These are phyloP conservation scores for Cyrtonyx montezumae DNA, from an alignment of 2,113 vertebrate genomes.

Conservation along the genomic window DNA sequence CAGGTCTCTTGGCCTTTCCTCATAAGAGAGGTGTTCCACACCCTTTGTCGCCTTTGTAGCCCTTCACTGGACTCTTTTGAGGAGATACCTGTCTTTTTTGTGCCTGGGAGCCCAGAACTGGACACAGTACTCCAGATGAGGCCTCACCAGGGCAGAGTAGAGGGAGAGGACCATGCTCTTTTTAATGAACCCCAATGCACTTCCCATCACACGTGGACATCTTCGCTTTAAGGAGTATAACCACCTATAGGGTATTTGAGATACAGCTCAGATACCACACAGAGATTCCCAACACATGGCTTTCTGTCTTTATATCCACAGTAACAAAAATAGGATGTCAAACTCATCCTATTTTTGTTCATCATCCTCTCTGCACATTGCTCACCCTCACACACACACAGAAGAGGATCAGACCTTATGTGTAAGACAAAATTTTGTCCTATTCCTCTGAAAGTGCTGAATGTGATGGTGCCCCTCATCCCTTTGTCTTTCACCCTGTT, in stretches of 20 bases:
- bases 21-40: too few relatives aligned
- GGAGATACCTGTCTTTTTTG: too few relatives aligned
- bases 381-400: not conserved
- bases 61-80: too few relatives aligned
- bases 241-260: not conserved
- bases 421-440: not conserved
- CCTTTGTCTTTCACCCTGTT: not conserved
- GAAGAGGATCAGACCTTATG: not conserved
- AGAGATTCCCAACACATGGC: not conserved
- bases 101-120: too few relatives aligned
- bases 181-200: too few relatives aligned
- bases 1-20: too few relatives aligned
- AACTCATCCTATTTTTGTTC: too few relatives aligned
- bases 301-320: not conserved
- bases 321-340: not conserved
- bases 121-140: too few relatives aligned
- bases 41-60: too few relatives aligned
- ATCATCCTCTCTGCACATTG: not conserved
- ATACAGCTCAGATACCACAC: not conserved
- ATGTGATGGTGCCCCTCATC: not conserved
- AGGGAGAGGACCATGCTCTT: too few relatives aligned
- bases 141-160: too few relatives aligned
- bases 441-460: not conserved
- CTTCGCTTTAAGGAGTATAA: not conserved
- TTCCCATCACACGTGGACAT: not conserved